Evolutionary conservation across 2,888 invertebrate genomes (phyloP), one percentile per base, ranked within the genome.

Genomic region (Cinara cedri): DNA sequence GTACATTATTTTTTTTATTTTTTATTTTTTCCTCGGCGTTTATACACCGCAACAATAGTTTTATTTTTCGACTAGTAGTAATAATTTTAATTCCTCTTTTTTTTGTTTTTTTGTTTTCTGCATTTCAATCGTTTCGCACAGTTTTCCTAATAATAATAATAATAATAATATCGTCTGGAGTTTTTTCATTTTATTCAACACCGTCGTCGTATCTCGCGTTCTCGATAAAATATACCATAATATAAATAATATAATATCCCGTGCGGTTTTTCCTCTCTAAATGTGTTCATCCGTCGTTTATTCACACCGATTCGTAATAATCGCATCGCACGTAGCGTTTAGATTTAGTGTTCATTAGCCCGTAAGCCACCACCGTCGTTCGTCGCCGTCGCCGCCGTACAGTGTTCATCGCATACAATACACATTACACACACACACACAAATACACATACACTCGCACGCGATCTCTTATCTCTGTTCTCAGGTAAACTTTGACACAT

Each of bases 341-440:
- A 75, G 74, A 10, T 75, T 75, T 10, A 75, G 74, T 75, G 74
- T 75, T 75, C 74, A 75, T 75, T 75, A 75, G 63, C 54, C n/a
- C 42, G 63, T 65, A 75, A 54, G 54, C 21, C 63, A 16, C 51
- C 49, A n/a, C 13, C 57, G 55, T 2, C 21, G 72, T n/a, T 21
- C 51, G 19, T 26, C 49, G 44, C 13, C 21, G 16, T 21, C 44
- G n/a, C 19, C 42, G 26, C 46, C 26, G 42, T 42, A 46, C 16
- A 26, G 66, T 68, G 34, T 16, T 57, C 71, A 16, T 71, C 16
- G n/a, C 66, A 44, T 11, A 9, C 46, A 44, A n/a, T 66, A 16
- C 24, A 46, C 49, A 66, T 42, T 16, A 65, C 71, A 21, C 57
- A 49, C 49, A 10, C 14, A 9, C 62, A 21, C 24, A n/a, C 26